Percentiles rank a stretch among this genome's conserved stretches.
Conservation (phyloP, 2,888 invertebrate species). For the Arctia plantaginis region DNA sequence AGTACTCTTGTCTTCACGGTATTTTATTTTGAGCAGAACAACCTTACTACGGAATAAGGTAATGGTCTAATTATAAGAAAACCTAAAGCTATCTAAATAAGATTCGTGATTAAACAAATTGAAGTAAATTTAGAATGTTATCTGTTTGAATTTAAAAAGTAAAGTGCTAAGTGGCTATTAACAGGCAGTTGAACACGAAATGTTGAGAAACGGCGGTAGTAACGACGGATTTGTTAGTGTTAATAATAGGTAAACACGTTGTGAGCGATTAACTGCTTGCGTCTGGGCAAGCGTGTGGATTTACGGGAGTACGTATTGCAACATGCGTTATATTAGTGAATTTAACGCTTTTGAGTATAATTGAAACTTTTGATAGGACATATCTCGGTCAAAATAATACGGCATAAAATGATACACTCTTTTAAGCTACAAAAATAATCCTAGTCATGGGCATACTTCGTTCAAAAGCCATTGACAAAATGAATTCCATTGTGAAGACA, state of each 20-base stretch:
- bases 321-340: slow-evolving; percentile 48
- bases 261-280: slow-evolving; percentile 58
- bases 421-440: neutral
- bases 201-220: slow-evolving; percentile 46
- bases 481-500: neutral
- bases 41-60: neutral
- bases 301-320: slow-evolving; percentile 48
- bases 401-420: neutral
- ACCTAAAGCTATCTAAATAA: neutral
- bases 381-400: neutral
- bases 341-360: slow-evolving; percentile 40
- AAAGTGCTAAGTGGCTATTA: slow-evolving; percentile 24
- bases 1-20: neutral
- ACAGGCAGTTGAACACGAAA: slow-evolving; percentile 26
- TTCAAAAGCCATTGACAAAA: neutral
- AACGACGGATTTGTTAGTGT: slow-evolving; percentile 59
- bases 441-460: too few species aligned
- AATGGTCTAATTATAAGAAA: neutral
- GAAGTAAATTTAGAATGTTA: slow-evolving; percentile 19
- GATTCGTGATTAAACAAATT: neutral
- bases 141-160: slow-evolving; percentile 21
- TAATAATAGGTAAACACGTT: slow-evolving; percentile 64
- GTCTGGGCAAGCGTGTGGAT: slow-evolving; percentile 55
- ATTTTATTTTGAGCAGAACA: neutral
- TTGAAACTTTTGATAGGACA: slow-evolving; percentile 19